Evolutionary conservation across 2,797 vertebrate genomes (phyloP).

Genomic region (Parauchenoglanis punctatus): DNA sequence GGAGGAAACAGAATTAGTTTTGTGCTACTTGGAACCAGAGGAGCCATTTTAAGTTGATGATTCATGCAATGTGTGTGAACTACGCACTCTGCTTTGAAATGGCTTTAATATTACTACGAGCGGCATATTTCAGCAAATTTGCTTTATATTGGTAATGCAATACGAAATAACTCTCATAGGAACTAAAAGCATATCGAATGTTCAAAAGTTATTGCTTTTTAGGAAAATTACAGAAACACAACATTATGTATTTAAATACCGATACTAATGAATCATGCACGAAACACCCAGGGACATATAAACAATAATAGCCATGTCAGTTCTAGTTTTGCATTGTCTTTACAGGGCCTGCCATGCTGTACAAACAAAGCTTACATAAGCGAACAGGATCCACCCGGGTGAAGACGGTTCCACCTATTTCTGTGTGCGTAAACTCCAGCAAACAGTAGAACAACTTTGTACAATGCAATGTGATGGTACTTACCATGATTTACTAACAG

Average conservation of each 20-base stretch:
- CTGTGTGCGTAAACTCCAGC: not conserved
- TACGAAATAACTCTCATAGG: not conserved
- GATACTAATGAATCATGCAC: not conserved
- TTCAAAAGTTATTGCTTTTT: too few species aligned
- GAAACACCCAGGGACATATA: not conserved
- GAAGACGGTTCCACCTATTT: not conserved
- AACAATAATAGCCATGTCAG: not conserved
- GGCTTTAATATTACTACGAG: not conserved
- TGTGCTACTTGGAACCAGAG: not conserved
- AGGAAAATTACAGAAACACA: not conserved
- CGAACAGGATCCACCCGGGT: not conserved
- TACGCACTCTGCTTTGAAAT: not conserved
- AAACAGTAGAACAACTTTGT: not conserved
- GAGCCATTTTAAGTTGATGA: slow-evolving; percentile 14
- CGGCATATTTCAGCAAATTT: not conserved
- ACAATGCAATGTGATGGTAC: not conserved
- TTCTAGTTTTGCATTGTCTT: not conserved
- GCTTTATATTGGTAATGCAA: not conserved
- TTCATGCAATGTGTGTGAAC: slow-evolving; percentile 28
- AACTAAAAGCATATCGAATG: not conserved
- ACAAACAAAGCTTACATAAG: slow-evolving; percentile 9
- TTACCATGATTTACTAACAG: not conserved
- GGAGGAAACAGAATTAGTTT: not conserved
- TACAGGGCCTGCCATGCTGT: not conserved
- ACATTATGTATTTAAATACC: not conserved